Evolutionary conservation across 2,888 invertebrate genomes (phyloP).

Genomic region (Drosophila mettleri): DNA sequence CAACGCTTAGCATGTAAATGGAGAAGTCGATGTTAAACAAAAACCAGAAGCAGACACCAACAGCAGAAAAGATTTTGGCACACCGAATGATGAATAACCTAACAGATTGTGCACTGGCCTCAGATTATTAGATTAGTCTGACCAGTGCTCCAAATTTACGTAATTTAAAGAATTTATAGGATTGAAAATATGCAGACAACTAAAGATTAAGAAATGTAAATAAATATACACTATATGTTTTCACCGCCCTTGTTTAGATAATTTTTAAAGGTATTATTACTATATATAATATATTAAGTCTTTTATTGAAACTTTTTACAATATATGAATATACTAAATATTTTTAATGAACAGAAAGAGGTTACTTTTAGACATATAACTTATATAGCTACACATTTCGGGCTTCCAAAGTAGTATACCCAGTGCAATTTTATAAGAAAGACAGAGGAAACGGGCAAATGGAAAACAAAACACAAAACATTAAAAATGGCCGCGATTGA

Average conservation of each 20-base stretch:
- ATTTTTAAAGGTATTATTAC: no score
- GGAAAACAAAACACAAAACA: conserved; percentile 65
- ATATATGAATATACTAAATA: background rate
- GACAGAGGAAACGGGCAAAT: conserved; percentile 19
- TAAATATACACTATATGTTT: no score
- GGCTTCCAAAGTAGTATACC: background rate
- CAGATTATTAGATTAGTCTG: background rate
- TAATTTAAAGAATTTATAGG: no score
- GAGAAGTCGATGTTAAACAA: conserved; percentile 66
- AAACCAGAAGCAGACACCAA: conserved; percentile 46
- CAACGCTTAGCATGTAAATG: conserved; percentile 77
- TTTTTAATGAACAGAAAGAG: background rate
- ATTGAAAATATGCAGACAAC: no score
- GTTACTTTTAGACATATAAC: background rate
- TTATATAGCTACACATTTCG: background rate
- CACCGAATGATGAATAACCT: conserved; percentile 18
- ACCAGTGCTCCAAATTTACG: background rate
- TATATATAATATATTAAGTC: background rate
- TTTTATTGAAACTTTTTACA: background rate
- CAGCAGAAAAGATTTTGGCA: conserved; percentile 1
- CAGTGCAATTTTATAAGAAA: conserved; percentile 14
- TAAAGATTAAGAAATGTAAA: background rate
- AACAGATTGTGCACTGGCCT: no score
- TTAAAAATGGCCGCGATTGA: conserved; percentile 77
- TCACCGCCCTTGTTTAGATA: no score